Evolutionary conservation across 2,888 invertebrate genomes (phyloP), one percentile per base, ranked within the genome.

Genomic region (Eupelmus urozonus): DNA sequence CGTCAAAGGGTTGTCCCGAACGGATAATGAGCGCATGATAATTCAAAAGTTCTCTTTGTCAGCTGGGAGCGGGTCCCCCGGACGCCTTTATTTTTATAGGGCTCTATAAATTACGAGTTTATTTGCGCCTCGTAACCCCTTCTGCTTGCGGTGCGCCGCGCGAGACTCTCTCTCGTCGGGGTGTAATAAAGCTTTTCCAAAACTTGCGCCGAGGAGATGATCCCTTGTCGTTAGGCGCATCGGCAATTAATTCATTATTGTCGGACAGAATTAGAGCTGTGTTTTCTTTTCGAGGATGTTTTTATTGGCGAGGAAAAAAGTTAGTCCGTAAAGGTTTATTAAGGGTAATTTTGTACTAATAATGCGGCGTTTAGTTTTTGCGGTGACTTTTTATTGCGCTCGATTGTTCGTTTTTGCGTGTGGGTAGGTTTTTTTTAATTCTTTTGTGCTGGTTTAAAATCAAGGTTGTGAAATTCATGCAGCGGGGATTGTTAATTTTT

Each of bases 91-190:
- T 83, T 85, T 85, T 86, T 86, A 86, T 83, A 82, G 83, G 83
- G 20, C 80, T 81, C 83, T 84, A 85, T 87, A 87, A 87, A 86
- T 85, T 84, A 81, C 72, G 77, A 79, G 81, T 82, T 85, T 82
- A 81, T 76, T 65, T 72, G 57, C n/a, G 79, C 73, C 62, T 79
- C 69, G 53, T 76, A 82, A 83, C 83, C 84, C 84, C 79, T 83
- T 81, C 66, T 55, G 59, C 74, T 76, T 20, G 11, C 20, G 20
- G 27, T 34, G 29, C 27, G 69, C 16, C 59, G 66, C 42, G 60
- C 29, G 67, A 34, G 51, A 65, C 34, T 65, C 53, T 2, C 16
- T 45, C 45, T 7, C 45, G 9, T 16, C 13, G 13, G 5, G 2
- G 2, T 3, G 49, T 29, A 66, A 60, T 71, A 71, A 77, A 66